Percentiles rank a stretch among this genome's conserved stretches.
These are phyloP conservation scores for Omphaloscelis lunosa DNA, from an alignment of 2,888 invertebrate species.

Conservation along the genomic window DNA sequence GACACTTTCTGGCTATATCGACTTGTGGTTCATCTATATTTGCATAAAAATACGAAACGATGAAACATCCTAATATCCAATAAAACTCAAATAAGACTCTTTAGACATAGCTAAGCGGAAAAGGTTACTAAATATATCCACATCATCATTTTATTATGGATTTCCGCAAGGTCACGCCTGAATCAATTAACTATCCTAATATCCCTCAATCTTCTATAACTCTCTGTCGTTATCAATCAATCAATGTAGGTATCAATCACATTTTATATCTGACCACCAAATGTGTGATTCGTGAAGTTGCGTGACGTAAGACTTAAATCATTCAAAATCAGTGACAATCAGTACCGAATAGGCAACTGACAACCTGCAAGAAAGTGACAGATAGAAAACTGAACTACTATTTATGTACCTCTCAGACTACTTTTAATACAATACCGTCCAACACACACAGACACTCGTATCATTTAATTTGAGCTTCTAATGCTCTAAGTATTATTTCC, in stretches of 20 bases:
- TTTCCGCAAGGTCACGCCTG: too few species aligned
- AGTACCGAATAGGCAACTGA: not conserved
- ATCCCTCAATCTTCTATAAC: not conserved
- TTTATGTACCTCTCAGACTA: not conserved
- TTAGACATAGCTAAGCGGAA: too few species aligned
- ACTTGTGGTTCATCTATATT: conserved; percentile 6
- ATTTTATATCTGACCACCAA: not conserved
- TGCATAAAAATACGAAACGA: not conserved
- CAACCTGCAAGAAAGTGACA: not conserved
- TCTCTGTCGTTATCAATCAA: not conserved
- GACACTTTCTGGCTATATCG: conserved; percentile 37
- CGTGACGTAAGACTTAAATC: not conserved
- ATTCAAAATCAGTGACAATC: not conserved
- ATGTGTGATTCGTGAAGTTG: not conserved
- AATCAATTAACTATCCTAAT: too few species aligned
- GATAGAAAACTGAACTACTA: not conserved
- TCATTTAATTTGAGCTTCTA: not conserved
- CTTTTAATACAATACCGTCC: not conserved
- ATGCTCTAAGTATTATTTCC: conserved; percentile 20
- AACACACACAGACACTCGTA: not conserved
- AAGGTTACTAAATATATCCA: too few species aligned
- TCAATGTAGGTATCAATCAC: not conserved
- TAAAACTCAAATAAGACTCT: too few species aligned
- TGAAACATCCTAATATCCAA: not conserved
- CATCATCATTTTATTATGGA: too few species aligned